These are phyloP conservation scores for Drosophila kanekoi DNA, from an alignment of 2,888 invertebrate genomes.

Conservation along the genomic window DNA sequence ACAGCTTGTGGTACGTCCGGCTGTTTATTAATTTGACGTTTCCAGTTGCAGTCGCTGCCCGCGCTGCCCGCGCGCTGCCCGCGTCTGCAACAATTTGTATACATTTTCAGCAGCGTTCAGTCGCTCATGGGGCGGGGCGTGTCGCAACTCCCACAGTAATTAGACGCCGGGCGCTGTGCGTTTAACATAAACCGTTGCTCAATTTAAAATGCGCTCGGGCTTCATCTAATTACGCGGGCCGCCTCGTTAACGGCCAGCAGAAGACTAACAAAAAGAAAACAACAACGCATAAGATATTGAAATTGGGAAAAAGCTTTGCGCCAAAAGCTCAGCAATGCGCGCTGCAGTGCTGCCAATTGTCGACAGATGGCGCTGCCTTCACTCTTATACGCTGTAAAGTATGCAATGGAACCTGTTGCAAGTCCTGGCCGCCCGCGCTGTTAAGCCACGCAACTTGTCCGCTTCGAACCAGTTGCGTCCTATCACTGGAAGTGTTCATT, in stretches of 20 bases:
- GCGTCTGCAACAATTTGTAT: slow-evolving; percentile 68
- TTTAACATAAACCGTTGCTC: slow-evolving; percentile 15
- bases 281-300: neutral
- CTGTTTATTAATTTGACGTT: slow-evolving; percentile 77
- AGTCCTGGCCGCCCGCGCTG: slow-evolving; percentile 9
- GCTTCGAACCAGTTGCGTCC: slow-evolving; percentile 9
- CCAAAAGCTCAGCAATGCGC: slow-evolving; percentile 2
- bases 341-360: neutral
- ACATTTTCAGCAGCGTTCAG: slow-evolving; percentile 44
- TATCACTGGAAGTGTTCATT: slow-evolving; percentile 68
- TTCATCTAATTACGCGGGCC: slow-evolving; percentile 24
- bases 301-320: slow-evolving; percentile 14
- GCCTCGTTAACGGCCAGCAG: slow-evolving; percentile 17
- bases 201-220: slow-evolving; percentile 11
- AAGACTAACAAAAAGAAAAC: neutral
- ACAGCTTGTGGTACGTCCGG: slow-evolving; percentile 78
- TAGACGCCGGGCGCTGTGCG: slow-evolving; percentile 22
- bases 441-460: slow-evolving; percentile 21
- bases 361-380: slow-evolving; percentile 54
- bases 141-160: slow-evolving; percentile 54
- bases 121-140: slow-evolving; percentile 41
- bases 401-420: slow-evolving; percentile 28
- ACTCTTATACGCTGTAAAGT: slow-evolving; percentile 68
- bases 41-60: slow-evolving; percentile 56
- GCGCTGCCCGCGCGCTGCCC: slow-evolving; percentile 4